Conservation (phyloP, 2,113 vertebrate genomes). For the Thamnophis sirtalis region DNA sequence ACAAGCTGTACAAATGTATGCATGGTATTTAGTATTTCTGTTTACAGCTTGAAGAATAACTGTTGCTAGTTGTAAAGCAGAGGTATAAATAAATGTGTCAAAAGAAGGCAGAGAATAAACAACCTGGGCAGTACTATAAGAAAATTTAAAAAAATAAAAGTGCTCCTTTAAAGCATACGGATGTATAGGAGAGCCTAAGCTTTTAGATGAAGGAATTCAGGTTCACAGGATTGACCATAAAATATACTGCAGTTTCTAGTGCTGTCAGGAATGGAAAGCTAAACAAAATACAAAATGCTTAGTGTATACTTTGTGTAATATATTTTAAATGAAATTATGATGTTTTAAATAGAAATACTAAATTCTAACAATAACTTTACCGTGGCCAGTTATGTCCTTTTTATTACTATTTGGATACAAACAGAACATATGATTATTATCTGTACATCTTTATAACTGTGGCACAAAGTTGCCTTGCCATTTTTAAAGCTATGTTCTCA, state of each 20-base stretch:
- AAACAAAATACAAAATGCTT: neutral
- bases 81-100: slow-evolving; percentile 3
- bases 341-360: neutral
- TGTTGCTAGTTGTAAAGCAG: neutral
- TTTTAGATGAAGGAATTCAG: slow-evolving; percentile 7
- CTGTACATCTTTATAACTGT: neutral
- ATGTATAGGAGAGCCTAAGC: slow-evolving; percentile 9
- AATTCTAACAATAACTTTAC: neutral
- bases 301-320: neutral
- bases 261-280: neutral
- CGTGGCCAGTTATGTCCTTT: neutral
- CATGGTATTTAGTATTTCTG: neutral
- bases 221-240: neutral
- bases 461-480: neutral
- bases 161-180: slow-evolving; percentile 1
- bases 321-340: neutral
- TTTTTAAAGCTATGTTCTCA: neutral
- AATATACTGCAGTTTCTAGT: neutral
- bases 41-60: neutral
- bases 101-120: slow-evolving; percentile 1
- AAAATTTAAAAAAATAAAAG: slow-evolving; percentile 18
- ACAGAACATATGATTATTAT: neutral
- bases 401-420: neutral
- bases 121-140: neutral
- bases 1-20: neutral